Conservation (phyloP, 2,797 vertebrate genomes). For the Phaenicophaeus curvirostris region DNA sequence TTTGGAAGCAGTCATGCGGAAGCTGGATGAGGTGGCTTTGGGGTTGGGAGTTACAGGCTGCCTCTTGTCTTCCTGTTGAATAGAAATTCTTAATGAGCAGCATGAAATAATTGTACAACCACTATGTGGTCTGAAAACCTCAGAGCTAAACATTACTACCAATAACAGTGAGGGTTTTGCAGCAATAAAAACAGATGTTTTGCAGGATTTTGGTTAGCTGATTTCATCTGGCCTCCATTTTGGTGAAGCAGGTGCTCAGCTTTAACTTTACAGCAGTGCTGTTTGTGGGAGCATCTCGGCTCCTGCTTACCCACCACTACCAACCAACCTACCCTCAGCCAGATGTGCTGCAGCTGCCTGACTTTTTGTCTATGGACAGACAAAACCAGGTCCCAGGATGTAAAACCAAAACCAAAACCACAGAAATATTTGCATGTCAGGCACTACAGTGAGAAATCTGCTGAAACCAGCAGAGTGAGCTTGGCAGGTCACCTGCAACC, state of each 20-base stretch:
- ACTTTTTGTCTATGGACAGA: background rate
- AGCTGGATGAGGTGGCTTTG: slow-evolving; percentile 88
- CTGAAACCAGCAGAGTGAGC: background rate
- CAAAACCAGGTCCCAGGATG: background rate
- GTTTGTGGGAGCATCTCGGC: background rate
- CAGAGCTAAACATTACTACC: background rate
- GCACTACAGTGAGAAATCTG: background rate
- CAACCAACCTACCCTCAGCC: background rate
- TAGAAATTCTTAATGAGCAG: slow-evolving; percentile 30
- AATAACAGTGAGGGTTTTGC: background rate
- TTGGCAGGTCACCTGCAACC: slow-evolving; percentile 16
- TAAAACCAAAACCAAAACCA: background rate
- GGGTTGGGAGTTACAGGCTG: slow-evolving; percentile 86
- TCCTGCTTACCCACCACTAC: background rate
- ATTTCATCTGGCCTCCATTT: background rate
- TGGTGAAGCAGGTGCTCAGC: background rate
- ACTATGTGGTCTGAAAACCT: background rate
- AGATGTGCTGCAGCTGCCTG: background rate
- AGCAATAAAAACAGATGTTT: background rate
- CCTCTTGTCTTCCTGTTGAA: slow-evolving; percentile 80
- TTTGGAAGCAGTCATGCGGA: slow-evolving; percentile 95
- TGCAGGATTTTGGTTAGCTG: background rate
- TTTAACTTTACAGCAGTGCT: background rate
- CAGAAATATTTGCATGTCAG: background rate
- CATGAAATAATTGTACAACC: background rate